Percentiles rank a stretch among this genome's conserved stretches.
phyloP scores from a whole-genome alignment of 2,797 vertebrate genomes.

The Hozukius guyotensis region DNA sequence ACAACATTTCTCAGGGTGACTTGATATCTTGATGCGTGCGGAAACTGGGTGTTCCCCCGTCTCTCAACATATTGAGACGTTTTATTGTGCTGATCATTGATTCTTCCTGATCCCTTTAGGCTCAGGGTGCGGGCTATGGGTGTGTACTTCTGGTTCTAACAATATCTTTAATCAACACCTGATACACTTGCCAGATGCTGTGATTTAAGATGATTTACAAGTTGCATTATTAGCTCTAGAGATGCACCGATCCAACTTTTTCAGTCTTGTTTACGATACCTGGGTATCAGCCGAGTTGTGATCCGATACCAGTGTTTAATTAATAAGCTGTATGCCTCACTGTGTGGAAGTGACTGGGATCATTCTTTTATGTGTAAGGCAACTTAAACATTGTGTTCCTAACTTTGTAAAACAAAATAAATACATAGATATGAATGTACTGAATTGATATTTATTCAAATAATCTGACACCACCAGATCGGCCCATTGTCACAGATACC shows the following conservation, averaged over 20 bases:
- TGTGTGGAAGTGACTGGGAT: too few species aligned
- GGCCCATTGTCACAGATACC: too few species aligned
- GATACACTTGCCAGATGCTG: conserved; percentile 12
- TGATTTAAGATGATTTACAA: background rate
- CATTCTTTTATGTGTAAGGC: too few species aligned
- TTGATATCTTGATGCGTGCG: background rate
- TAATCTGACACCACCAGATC: too few species aligned
- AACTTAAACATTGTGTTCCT: too few species aligned
- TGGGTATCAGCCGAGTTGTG: background rate
- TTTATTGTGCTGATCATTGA: conserved; percentile 33
- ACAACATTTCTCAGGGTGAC: background rate
- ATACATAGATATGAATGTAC: too few species aligned
- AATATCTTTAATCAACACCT: background rate
- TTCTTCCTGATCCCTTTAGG: conserved; percentile 29
- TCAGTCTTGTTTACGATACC: background rate
- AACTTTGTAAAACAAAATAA: too few species aligned
- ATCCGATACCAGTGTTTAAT: background rate
- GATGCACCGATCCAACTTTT: background rate
- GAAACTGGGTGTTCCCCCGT: conserved; percentile 8
- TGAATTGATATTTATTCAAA: too few species aligned
- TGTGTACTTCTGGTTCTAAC: conserved; percentile 7
- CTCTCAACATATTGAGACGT: background rate
- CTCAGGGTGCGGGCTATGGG: conserved; percentile 20
- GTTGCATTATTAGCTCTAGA: background rate
- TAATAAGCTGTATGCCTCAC: too few species aligned